Percentiles rank a stretch among this genome's conserved stretches.
Evolutionary conservation across 2,797 vertebrate genomes (phyloP).

Genomic region (Danio albolineatus): DNA sequence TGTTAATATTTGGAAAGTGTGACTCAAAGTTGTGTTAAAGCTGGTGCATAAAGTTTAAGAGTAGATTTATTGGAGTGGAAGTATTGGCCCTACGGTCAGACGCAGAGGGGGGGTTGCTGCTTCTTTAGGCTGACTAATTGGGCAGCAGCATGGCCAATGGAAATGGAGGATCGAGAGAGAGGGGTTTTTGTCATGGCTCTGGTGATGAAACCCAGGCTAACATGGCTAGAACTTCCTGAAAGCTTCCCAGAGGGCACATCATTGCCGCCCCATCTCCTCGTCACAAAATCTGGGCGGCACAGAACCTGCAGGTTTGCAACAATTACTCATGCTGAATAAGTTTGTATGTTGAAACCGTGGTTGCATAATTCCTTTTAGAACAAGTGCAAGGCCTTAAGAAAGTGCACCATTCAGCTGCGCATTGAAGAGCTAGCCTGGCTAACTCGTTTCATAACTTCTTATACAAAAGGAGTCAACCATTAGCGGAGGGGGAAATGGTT

Average conservation of each 20-base stretch:
- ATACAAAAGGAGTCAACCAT: constrained; percentile 54
- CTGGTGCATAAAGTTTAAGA: constrained; percentile 46
- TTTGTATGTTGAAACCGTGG: constrained; percentile 48
- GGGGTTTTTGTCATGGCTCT: constrained; percentile 36
- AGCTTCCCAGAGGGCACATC: constrained; percentile 60
- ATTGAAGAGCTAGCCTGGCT: constrained; percentile 35
- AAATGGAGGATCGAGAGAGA: neutral
- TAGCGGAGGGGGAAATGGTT: constrained; percentile 56
- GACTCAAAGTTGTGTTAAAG: constrained; percentile 52
- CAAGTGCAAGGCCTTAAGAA: constrained; percentile 30
- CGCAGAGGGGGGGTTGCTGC: constrained; percentile 23
- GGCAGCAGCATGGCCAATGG: constrained; percentile 39
- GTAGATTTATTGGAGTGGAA: constrained; percentile 58
- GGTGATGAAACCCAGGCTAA: constrained; percentile 57
- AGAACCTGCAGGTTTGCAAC: constrained; percentile 52
- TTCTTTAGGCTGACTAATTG: constrained; percentile 54
- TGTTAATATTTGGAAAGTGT: constrained; percentile 51
- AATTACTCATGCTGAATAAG: constrained; percentile 65
- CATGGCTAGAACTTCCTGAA: constrained; percentile 60
- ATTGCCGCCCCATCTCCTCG: constrained; percentile 60
- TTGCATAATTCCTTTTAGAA: constrained; percentile 57
- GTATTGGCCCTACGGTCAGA: constrained; percentile 52
- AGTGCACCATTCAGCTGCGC: constrained; percentile 29
- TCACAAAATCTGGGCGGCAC: constrained; percentile 57
- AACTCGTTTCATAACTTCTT: constrained; percentile 57